phyloP scores from a whole-genome alignment of 64 coral and sea anemone genomes.

The Astreopora myriophthalma region DNA sequence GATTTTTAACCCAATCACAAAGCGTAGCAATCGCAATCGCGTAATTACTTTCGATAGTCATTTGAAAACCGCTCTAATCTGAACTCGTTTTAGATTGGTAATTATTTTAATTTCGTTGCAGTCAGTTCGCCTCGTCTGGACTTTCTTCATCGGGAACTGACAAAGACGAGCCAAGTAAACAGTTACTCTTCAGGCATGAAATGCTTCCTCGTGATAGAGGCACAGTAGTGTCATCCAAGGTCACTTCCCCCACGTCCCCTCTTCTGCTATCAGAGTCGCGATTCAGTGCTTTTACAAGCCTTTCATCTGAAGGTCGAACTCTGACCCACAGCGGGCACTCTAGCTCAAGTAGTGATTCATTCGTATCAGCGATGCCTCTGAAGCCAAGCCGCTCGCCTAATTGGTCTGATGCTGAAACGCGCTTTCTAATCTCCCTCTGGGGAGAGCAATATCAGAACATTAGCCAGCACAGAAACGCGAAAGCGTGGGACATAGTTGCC shows the following conservation, averaged over 20 bases:
- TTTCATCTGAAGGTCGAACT: background rate
- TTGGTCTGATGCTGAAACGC: constrained; percentile 76
- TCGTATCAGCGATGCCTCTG: background rate
- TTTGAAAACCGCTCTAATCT: too few species aligned
- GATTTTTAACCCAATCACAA: too few species aligned
- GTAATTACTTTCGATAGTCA: too few species aligned
- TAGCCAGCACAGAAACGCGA: constrained; percentile 65
- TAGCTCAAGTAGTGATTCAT: background rate
- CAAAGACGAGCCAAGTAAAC: background rate
- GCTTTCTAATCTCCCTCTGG: constrained; percentile 68
- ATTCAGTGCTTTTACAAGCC: background rate
- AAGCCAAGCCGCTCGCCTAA: constrained; percentile 51
- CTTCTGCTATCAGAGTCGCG: background rate
- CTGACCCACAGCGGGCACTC: background rate
- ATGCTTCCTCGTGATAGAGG: background rate
- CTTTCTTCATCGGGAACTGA: background rate
- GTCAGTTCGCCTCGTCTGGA: constrained; percentile 8
- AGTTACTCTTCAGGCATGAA: background rate
- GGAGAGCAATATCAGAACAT: constrained; percentile 64
- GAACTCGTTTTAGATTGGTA: too few species aligned
- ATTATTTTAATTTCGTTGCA: background rate
- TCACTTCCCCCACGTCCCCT: background rate
- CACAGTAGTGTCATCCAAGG: background rate
- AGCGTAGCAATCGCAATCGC: too few species aligned
- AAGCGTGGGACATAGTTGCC: constrained; percentile 65